Evolutionary conservation across 1,140 invertebrate species (phyloP), one percentile per base, ranked within the genome.

Genomic region (Aleiodes sp.): DNA sequence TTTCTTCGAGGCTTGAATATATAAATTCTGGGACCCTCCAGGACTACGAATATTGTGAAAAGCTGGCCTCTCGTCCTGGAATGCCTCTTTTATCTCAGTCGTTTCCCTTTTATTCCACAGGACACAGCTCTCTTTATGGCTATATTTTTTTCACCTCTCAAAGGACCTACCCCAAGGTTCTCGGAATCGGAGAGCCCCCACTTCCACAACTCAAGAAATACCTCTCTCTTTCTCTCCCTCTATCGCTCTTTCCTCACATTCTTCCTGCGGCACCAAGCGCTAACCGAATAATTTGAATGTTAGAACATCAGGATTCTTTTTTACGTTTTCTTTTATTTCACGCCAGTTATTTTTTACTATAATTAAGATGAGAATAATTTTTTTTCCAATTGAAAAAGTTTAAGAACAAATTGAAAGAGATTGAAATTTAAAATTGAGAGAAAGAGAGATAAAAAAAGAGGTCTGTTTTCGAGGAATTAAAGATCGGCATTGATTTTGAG

Each of bases 111-210:
- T 76, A 76, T 79, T 74, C 72, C 74, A 75, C 70, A 73, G 70
- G 70, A 60, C 33, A 31, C 39, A 31, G 72, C 41, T 52, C 61
- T 73, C 63, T 74, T 77, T 75, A 77, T 74, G 64, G 60, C 52
- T 39, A 70, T 64, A 80, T 78, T 80, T 78, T 81, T 56, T 79
- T 77, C 68, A 59, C 75, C 73, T 69, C 68, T 64, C 26, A 76
- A 78, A 75, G 66, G 80, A 80, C 80, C 79, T 80, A 80, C 77
- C 78, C 77, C 76, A 78, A 73, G 75, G 70, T 82, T 82, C 79
- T 41, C 37, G 72, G 81, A 82, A 82, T 70, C 76, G 74, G 73
- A 33, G 71, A 70, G 71, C 60, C 41, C 61, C 29, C 65, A 28
- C 65, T 4, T 56, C 39, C 19, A 41, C 21, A 19, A 63, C 68